phyloP scores from a whole-genome alignment of 1,140 invertebrate genomes.

The Neodiprion lecontei region DNA sequence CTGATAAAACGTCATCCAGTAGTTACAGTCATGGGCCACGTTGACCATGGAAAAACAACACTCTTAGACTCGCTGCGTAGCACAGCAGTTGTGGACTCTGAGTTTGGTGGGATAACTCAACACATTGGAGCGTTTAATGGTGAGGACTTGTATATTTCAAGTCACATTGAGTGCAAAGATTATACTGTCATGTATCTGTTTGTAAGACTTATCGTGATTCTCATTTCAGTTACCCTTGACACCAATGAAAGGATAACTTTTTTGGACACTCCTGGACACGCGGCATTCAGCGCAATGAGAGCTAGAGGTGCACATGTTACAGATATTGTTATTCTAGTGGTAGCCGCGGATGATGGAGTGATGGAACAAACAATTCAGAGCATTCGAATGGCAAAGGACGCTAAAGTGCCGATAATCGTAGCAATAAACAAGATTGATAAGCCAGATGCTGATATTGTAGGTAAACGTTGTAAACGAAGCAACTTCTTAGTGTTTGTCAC shows the following conservation, averaged over 20 bases:
- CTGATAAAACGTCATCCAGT: conserved; percentile 82
- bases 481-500: neutral
- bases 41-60: conserved; percentile 99
- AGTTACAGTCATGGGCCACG: conserved; percentile 99
- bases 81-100: conserved; percentile 84
- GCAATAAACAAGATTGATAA: conserved; percentile 99
- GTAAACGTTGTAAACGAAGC: conserved; percentile 53
- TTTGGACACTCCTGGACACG: conserved; percentile 99
- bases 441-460: conserved; percentile 83
- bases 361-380: conserved; percentile 96
- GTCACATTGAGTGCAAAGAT: neutral
- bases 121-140: conserved; percentile 98
- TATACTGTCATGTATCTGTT: neutral
- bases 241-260: conserved; percentile 86
- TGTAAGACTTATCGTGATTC: conserved; percentile 17
- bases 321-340: conserved; percentile 95
- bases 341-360: conserved; percentile 98
- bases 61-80: conserved; percentile 90
- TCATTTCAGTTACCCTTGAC: conserved; percentile 68
- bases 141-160: conserved; percentile 39
- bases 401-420: conserved; percentile 91
- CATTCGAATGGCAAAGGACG: conserved; percentile 77
- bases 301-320: conserved; percentile 90
- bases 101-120: conserved; percentile 99
- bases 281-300: conserved; percentile 93